phyloP scores from a whole-genome alignment of 2,113 vertebrate species.

The Apus apus region DNA sequence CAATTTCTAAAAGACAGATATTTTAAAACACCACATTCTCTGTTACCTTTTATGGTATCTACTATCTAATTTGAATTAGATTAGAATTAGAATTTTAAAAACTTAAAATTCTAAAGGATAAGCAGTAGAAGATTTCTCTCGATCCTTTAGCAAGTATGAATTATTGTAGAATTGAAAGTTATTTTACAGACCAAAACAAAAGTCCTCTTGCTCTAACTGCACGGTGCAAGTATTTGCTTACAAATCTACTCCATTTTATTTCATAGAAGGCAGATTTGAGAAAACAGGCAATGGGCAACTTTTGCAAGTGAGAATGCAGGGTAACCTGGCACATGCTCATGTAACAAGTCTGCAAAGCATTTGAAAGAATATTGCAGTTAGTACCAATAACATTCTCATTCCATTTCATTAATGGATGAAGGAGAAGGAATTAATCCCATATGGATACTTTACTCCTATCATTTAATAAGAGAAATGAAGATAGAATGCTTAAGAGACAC shows the following conservation, averaged over 20 bases:
- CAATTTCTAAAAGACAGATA: not conserved
- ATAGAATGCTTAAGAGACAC: not conserved
- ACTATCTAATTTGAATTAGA: not conserved
- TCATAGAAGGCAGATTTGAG: not conserved
- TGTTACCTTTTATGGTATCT: not conserved
- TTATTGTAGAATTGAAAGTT: not conserved
- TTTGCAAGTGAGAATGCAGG: not conserved
- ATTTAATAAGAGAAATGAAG: not conserved
- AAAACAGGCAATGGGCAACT: not conserved
- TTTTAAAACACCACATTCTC: not conserved
- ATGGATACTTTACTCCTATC: not conserved
- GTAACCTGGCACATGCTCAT: not conserved
- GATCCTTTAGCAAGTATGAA: not conserved
- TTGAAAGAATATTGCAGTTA: not conserved
- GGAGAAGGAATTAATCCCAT: not conserved
- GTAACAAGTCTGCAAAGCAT: not conserved
- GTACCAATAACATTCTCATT: not conserved
- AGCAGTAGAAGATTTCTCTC: not conserved
- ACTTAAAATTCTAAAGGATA: not conserved
- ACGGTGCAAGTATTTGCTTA: not conserved
- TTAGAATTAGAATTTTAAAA: not conserved
- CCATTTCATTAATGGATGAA: not conserved
- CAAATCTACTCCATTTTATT: not conserved
- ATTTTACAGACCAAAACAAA: not conserved
- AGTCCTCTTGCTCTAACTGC: not conserved